Base-by-base conservation (phyloP, 2,113 vertebrate species). In the Thomomys bottae region DNA sequence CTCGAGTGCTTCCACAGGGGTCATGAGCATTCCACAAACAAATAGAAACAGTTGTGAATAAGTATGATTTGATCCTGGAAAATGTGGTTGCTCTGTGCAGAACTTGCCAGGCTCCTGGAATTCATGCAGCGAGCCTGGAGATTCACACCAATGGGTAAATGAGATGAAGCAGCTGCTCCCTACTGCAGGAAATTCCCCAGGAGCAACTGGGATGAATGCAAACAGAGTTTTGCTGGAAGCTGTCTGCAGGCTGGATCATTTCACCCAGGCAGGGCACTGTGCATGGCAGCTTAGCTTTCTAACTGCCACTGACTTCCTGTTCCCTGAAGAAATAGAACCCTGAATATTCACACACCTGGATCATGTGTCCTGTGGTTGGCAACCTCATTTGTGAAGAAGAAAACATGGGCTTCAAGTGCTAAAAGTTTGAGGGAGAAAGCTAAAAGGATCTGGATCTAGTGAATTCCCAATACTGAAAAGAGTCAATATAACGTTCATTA, bases 151-250 rank as follows among this genome's bases (percentile, higher is more conserved):
- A 77, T 20, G 28, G 45, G 26, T 71, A 30, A 71, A 59, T 38
- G 28, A 61, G 70, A 81, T 36, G 36, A 79, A 75, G 66, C 94
- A 95, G 93, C 85, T 78, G 94, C 63, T 93, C 88, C 82, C 59
- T 57, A 95, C 90, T 88, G 76, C 32, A 57, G 70, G 77, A n/a
- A 82, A 82, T 34, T 49, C 90, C 83, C 93, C 45, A 14, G 45
- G 1, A 24, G 45, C 57, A 59, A 45, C 40, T 34, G 34, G 3
- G 36, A 90, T 83, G 84, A 64, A 23, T 38, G 14, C 0, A 26
- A 63, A 40, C n/a, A 32, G 40, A 87, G 61, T 89, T 88, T 61
- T 87, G 85, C 77, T 54, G 11, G 49, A 54, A 93, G 79, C 28
- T 36, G 21, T 68, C 54, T 72, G 11, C 14, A n/a, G 8, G 24